Base-by-base conservation (phyloP, 2,113 vertebrate genomes). In the Hystrix cristata region DNA sequence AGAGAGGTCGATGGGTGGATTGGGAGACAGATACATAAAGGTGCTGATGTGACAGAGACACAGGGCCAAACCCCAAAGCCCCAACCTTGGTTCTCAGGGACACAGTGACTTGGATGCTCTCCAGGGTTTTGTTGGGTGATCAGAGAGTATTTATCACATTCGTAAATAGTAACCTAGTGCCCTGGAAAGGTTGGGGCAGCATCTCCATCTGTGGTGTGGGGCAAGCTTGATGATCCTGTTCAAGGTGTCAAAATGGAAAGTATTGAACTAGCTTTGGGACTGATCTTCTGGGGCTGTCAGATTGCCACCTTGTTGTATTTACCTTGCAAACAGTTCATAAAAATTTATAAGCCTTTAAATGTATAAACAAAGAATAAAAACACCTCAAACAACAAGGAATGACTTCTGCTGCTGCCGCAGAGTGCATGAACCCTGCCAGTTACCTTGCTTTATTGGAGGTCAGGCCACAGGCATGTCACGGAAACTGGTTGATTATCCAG, bases 341-440 rank as follows among this genome's bases (percentile, higher is more conserved):
- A 96, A 95, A 97, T 96, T 67, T 94, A 93, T 88, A 95, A 87
- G 92, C 67, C 95, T 97, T 96, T 94, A 94, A 93, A 95, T 86
- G 90, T 90, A 74, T 84, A 95, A 88, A 91, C 92, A 96, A 87
- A 96, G 84, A 94, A 81, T 93, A 64, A 95, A 97, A 79, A 80
- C 92, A 94, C 80, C 83, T 79, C 31, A 46, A n/a, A 90, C 31
- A 0, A 87, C 84, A 71, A 90, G 51, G 76, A 64, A 18, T 82
- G 76, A 18, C 38, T 53, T 80, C 46, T 55, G 67, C 14, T 57
- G 48, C 51, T 67, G 60, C 51, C 43, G 71, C 91, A 23, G 1
- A 43, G 60, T 27, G 19, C 85, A 13, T 7, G 59, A 67, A 57
- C 83, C 34, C 92, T 38, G 85, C 71, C 72, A 25, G 84, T 86